Evolutionary conservation across 2,797 vertebrate genomes (phyloP), one percentile per base, ranked within the genome.

Genomic region (Pangasius mekongensis): DNA sequence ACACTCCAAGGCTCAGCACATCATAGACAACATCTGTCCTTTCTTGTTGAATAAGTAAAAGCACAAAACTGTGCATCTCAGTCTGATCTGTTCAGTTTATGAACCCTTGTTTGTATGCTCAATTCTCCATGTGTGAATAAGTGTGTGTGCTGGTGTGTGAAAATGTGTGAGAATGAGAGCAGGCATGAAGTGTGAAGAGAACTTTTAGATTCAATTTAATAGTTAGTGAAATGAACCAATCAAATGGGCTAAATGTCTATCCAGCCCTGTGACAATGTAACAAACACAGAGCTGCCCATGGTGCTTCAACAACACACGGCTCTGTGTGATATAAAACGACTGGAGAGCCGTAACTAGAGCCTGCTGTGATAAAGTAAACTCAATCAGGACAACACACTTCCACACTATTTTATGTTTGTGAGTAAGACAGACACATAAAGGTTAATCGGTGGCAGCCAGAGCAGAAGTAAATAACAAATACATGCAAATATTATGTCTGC

Each of bases 11-110:
- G 69, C 83, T 89, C 87, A 87, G 83, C 87, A 90, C 84, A 78
- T 86, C 84, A 78, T 43, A 52, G 82, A 33, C 81, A 88, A 88
- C 91, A 90, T 89, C 88, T 88, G 89, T 89, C 84, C 84, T 90
- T 89, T 90, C 84, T 56, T 86, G 64, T 91, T 89, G 85, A 84
- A 89, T 89, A 89, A 88, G 84, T 89, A 77, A 90, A 76, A 87
- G 60, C 62, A 84, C 43, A 87, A 83, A 88, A 87, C 76, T 18
- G 43, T 69, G 84, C 39, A 84, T 76, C 86, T 80, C 36, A 18
- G 83, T 89, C 84, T 88, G 84, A 91, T 89, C 81, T 84, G 64
- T 77, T 88, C 62, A 5, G 14, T 69, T 76, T 56, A 83, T 56
- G 33, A 67, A 43, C 18, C 43, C 66, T 80, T 83, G 39, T 86